Evolutionary conservation across 2,113 vertebrate genomes (phyloP), one percentile per base, ranked within the genome.

Genomic region (Megaceryle torquata): DNA sequence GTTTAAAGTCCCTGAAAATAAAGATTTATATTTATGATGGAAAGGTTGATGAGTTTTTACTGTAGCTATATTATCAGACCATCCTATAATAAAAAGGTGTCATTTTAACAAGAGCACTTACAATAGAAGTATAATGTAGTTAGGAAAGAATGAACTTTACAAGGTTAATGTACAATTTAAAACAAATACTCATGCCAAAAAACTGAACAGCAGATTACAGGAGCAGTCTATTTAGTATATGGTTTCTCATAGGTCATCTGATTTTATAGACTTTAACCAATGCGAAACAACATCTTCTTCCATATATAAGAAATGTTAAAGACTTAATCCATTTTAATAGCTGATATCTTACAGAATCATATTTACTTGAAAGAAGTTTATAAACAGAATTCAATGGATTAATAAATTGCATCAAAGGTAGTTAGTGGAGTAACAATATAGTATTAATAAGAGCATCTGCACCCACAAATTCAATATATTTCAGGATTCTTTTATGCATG

Each of bases 141-240:
- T 93, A 87, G 70, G 74, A 93, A 97, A 94, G 65, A 96, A 95
- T 74, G 59, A 92, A 76, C 37, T 93, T 95, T 86, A 87, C 11
- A 68, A 95, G 88, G 86, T 84, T 80, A 94, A 82, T 64, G 20
- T 81, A 83, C 43, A 93, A 83, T 70, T 90, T 94, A 70, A 86
- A 29, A 86, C 35, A 82, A 87, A 94, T 82, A 53, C 33, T 71
- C n/a, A 51, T 31, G 63, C 50, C 63, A 87, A 89, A 81, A 95
- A 63, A 69, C 80, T 44, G 64, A 93, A 82, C 6, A 69, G 33
- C 10, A 50, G 24, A 79, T 91, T 50, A 54, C 43, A 88, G 76
- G 20, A 92, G 41, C 29, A 79, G 24, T 33, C 43, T 85, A 18
- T 77, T 87, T 54, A 82, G 44, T 22, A 84, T 29, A 29, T 17